Evolutionary conservation across 2,113 vertebrate species (phyloP).

Genomic region (Actinemys pallida): DNA sequence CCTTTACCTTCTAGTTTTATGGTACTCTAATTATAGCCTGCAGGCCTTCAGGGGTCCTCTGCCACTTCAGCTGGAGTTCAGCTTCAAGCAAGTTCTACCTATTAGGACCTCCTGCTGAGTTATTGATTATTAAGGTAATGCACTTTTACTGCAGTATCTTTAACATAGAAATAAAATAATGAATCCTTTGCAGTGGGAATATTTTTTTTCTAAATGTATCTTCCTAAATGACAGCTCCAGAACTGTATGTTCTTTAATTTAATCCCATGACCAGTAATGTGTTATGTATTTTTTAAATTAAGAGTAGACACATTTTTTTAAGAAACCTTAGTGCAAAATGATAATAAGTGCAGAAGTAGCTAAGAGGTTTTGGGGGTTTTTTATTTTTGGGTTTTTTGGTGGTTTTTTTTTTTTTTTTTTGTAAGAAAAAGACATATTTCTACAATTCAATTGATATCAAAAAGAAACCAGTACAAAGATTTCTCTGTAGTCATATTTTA

Average conservation of each 20-base stretch:
- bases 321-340: conserved; percentile 35
- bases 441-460: neutral
- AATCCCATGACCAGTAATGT: neutral
- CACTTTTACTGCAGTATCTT: conserved; percentile 59
- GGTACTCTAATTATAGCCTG: conserved; percentile 63
- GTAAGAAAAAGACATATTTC: neutral
- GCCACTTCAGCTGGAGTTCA: conserved; percentile 68
- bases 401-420: neutral
- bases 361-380: neutral
- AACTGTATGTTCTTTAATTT: neutral
- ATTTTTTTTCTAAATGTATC: neutral
- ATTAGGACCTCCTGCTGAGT: conserved; percentile 70
- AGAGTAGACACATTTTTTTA: neutral
- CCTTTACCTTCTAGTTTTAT: conserved; percentile 67
- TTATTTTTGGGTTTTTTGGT: too few species aligned
- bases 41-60: conserved; percentile 56
- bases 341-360: neutral
- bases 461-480: neutral
- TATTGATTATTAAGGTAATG: conserved; percentile 80
- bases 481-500: conserved; percentile 6
- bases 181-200: conserved; percentile 59
- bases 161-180: conserved; percentile 66
- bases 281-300: neutral
- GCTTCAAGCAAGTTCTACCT: conserved; percentile 62
- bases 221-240: conserved; percentile 2